Evolutionary conservation across 2,888 invertebrate genomes (phyloP), one percentile per base, ranked within the genome.

Genomic region (Cephus runcator): DNA sequence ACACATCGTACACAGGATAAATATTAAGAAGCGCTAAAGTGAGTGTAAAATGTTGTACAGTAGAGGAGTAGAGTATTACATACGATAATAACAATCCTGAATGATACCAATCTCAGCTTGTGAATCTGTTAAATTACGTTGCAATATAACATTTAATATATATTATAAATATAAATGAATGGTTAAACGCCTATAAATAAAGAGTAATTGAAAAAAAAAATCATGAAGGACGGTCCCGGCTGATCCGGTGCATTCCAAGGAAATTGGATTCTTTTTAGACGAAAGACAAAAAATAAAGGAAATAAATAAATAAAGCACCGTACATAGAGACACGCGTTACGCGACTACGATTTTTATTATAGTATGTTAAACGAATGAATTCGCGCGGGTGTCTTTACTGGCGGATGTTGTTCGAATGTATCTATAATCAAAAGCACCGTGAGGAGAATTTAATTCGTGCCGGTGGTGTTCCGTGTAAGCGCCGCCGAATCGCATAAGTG

Each of bases 1-100:
- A 36, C 56, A 56, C 56, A 56, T 56, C 56, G 23, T 56, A 56
- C 23, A 56, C 23, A 56, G 56, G 56, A 56, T 56, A 56, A 56
- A 56, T 56, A 23, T 56, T 56, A 56, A 9, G 56, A 71, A 31
- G 31, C 34, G 33, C 33, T 74, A 74, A 73, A 78, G 81, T 87
- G 86, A 87, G 84, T 91, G 91, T 91, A 91, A 90, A 91, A 91
- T 91, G 91, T 90, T 91, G 91, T 91, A 91, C 90, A 91, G 88
- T 91, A 91, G 90, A 86, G 79, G 82, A 86, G 87, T 90, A 90
- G 90, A 90, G 89, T 91, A 90, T 90, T 90, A 90, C 80, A 85
- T 77, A 83, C 79, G 80, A 84, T 85, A 82, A 79, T 82, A 82
- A 86, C 82, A 84, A 90, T 88, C 86, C 85, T 87, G 87, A 88